Conservation (phyloP, 1,140 invertebrate species). For the Anastrepha obliqua region DNA sequence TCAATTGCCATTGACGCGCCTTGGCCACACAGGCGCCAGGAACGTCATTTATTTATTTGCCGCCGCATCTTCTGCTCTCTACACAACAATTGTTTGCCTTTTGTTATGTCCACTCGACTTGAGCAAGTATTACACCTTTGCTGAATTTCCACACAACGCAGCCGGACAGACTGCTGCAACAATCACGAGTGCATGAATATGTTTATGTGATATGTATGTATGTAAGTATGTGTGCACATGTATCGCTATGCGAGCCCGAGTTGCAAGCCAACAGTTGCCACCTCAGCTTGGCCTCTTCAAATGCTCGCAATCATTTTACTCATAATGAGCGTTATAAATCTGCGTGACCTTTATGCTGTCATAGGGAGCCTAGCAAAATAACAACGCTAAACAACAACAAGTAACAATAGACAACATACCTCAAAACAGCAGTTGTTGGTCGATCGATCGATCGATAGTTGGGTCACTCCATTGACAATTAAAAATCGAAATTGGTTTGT, state of each 20-base stretch:
- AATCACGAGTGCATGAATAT: background rate
- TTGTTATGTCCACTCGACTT: constrained; percentile 23
- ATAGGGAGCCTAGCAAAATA: background rate
- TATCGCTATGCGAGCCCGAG: background rate
- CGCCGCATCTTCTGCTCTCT: background rate
- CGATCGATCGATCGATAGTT: background rate
- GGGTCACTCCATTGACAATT: constrained; percentile 41
- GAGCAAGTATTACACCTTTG: constrained; percentile 17
- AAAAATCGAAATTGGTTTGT: constrained; percentile 26
- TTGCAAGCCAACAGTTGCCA: background rate
- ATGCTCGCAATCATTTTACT: constrained; percentile 32
- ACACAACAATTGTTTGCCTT: background rate
- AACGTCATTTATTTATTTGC: constrained; percentile 45
- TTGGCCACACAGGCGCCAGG: constrained; percentile 36
- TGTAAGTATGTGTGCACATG: background rate
- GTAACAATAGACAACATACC: constrained; percentile 18
- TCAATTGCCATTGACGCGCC: constrained; percentile 7
- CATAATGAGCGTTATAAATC: constrained; percentile 52
- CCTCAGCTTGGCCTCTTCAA: background rate
- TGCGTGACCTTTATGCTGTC: constrained; percentile 27
- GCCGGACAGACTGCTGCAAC: background rate
- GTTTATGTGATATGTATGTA: background rate
- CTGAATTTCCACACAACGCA: constrained; percentile 20
- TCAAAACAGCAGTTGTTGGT: background rate
- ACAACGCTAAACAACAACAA: background rate